Percentiles rank a stretch among this genome's conserved stretches.
Evolutionary conservation across 1,140 invertebrate species (phyloP).

Genomic region (Drosophila serrata): DNA sequence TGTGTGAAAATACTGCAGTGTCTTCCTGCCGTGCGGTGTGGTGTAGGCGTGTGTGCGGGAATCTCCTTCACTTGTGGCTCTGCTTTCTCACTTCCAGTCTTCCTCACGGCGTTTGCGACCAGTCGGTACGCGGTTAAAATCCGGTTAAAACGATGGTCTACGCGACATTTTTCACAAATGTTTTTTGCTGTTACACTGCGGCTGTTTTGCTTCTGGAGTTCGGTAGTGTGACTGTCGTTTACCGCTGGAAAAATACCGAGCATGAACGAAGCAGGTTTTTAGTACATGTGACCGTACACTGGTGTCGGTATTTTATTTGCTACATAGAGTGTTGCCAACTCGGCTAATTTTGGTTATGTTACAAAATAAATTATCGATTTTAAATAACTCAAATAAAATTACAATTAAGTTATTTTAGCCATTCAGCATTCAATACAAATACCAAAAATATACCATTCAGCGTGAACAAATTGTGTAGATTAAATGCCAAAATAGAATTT

Average conservation of each 20-base stretch:
- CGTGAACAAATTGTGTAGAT: too few species aligned
- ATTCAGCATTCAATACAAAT: too few species aligned
- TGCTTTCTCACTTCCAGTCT: conserved; percentile 9
- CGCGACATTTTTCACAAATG: conserved; percentile 67
- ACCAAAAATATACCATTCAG: too few species aligned
- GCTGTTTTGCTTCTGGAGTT: conserved; percentile 53
- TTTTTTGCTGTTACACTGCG: conserved; percentile 74
- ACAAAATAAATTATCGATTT: too few species aligned
- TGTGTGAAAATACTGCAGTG: conserved; percentile 74
- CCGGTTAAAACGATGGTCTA: conserved; percentile 40
- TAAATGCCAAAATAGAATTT: too few species aligned
- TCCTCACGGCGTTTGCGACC: conserved; percentile 18
- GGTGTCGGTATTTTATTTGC: too few species aligned
- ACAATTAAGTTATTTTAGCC: too few species aligned
- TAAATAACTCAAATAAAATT: too few species aligned
- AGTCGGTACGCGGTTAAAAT: conserved; percentile 41
- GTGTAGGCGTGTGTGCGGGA: conserved; percentile 39
- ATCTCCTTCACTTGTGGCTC: conserved; percentile 8
- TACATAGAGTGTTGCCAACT: too few species aligned
- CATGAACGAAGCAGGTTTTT: too few species aligned
- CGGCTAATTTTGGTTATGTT: too few species aligned
- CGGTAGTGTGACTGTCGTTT: conserved; percentile 8
- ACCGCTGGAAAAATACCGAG: not conserved
- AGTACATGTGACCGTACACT: not conserved
- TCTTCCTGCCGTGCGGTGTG: conserved; percentile 24